Evolutionary conservation across 2,797 vertebrate genomes (phyloP).

Genomic region (Parambassis ranga): DNA sequence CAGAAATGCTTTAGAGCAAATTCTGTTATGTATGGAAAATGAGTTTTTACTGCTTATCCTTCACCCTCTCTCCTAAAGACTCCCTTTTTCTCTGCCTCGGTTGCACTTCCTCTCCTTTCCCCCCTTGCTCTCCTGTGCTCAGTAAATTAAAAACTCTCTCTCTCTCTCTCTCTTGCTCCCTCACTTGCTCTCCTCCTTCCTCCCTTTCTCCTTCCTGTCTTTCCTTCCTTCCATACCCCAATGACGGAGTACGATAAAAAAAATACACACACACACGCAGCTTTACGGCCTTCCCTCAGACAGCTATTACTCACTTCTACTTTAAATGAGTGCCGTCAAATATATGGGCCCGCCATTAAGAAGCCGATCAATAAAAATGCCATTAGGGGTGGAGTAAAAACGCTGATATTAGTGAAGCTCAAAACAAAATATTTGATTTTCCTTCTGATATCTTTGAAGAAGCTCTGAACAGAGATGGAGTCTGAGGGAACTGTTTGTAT

Average conservation of each 20-base stretch:
- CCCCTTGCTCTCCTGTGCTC: constrained; percentile 43
- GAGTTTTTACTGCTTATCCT: constrained; percentile 60
- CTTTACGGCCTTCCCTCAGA: constrained; percentile 93
- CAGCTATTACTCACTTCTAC: constrained; percentile 97
- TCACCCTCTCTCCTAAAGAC: constrained; percentile 44
- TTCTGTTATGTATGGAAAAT: constrained; percentile 63
- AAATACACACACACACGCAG: constrained; percentile 55
- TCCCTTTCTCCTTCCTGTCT: constrained; percentile 71
- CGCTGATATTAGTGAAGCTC: constrained; percentile 95
- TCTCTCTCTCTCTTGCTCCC: constrained; percentile 76
- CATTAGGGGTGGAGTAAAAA: constrained; percentile 94
- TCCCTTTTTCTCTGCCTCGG: constrained; percentile 5
- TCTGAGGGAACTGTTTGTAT: background rate
- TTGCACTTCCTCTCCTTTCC: constrained; percentile 24
- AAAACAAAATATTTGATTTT: constrained; percentile 99
- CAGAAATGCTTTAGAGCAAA: constrained; percentile 64
- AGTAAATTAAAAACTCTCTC: constrained; percentile 89
- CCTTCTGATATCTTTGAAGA: constrained; percentile 83
- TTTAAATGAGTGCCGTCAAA: constrained; percentile 97
- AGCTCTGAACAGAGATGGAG: constrained; percentile 27
- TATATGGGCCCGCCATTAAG: constrained; percentile 95
- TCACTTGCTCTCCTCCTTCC: constrained; percentile 76
- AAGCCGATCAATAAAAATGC: constrained; percentile 96
- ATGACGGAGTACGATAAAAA: constrained; percentile 75
- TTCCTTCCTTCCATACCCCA: constrained; percentile 81